Evolutionary conservation across 2,797 vertebrate genomes (phyloP).

Genomic region (Muscicapa comitata): DNA sequence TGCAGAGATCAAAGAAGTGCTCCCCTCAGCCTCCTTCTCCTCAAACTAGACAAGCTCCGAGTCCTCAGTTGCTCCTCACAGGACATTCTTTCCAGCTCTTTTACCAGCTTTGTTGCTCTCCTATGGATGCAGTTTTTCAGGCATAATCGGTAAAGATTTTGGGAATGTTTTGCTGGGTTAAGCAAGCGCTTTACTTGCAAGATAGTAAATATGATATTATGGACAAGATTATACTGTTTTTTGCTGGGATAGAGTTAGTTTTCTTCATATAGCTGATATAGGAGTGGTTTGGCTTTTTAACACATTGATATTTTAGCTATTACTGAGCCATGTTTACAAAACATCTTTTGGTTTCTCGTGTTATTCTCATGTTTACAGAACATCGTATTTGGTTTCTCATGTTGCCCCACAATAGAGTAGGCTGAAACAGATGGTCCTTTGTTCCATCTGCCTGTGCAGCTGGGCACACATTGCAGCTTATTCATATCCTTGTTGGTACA

Average conservation of each 20-base stretch:
- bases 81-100: background rate
- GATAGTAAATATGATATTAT: background rate
- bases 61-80: background rate
- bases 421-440: background rate
- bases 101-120: background rate
- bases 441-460: background rate
- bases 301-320: background rate
- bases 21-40: background rate
- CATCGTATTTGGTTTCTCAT: background rate
- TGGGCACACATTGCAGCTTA: background rate
- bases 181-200: background rate
- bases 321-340: rapidly evolving
- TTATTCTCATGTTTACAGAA: background rate
- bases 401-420: background rate
- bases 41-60: background rate
- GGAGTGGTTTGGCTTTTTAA: background rate
- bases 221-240: background rate
- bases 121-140: background rate
- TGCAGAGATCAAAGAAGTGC: background rate
- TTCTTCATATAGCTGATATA: background rate
- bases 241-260: background rate
- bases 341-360: background rate
- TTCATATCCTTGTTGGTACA: background rate
- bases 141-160: background rate
- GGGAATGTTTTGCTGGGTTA: background rate